Conservation (phyloP, 2,888 invertebrate genomes). For the Eristalis intricaria region DNA sequence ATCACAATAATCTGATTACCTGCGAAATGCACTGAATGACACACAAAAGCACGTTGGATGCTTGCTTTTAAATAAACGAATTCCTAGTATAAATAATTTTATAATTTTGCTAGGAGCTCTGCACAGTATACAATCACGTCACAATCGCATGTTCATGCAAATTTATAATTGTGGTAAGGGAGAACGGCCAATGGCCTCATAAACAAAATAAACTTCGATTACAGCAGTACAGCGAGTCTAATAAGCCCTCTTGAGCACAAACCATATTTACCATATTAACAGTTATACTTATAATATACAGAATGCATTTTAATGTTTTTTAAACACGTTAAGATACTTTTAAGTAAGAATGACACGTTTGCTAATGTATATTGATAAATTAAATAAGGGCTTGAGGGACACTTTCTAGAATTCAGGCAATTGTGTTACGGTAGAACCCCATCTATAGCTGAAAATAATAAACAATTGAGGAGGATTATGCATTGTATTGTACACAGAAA, state of each 20-base stretch:
- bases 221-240: slow-evolving; percentile 49
- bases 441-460: too few relatives aligned
- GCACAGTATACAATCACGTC: background rate
- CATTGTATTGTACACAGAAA: too few relatives aligned
- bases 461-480: too few relatives aligned
- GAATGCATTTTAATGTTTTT: too few relatives aligned
- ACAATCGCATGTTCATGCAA: slow-evolving; percentile 11
- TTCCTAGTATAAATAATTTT: slow-evolving; percentile 65
- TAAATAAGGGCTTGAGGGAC: too few relatives aligned
- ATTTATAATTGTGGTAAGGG: slow-evolving; percentile 26
- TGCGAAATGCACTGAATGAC: slow-evolving; percentile 54
- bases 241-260: background rate
- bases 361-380: too few relatives aligned
- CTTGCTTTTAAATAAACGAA: slow-evolving; percentile 20
- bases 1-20: slow-evolving; percentile 62
- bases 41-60: slow-evolving; percentile 22
- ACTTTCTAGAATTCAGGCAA: too few relatives aligned
- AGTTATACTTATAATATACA: too few relatives aligned
- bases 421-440: too few relatives aligned
- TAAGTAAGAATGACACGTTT: too few relatives aligned
- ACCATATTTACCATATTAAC: too few relatives aligned
- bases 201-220: slow-evolving; percentile 60
- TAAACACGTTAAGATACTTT: too few relatives aligned
- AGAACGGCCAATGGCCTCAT: slow-evolving; percentile 53
- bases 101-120: slow-evolving; percentile 28